Evolutionary conservation across 2,797 vertebrate species (phyloP), one percentile per base, ranked within the genome.

Genomic region (Trachurus trachurus): DNA sequence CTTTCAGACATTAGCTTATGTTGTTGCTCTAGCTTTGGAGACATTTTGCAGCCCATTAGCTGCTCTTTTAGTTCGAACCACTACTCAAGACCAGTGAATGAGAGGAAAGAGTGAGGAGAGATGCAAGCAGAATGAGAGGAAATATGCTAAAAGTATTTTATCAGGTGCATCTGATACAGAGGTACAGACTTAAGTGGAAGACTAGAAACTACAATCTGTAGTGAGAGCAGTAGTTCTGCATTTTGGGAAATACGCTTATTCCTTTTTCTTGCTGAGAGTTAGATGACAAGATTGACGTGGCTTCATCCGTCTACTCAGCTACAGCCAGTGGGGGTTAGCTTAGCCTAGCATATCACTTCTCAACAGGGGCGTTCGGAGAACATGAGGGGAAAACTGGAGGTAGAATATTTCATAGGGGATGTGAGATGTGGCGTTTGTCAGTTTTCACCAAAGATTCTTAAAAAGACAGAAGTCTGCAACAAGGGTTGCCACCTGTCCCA

Each of bases 41-140:
- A 87, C 86, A 91, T 90, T 93, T 91, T 74, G 78, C 90, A 93
- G 91, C 68, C 90, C 91, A 94, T 93, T 94, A 92, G 91, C 86
- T 90, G 87, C 88, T 90, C 88, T 73, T 78, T 89, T 90, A 92
- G 80, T 78, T 85, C 71, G 50, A 76, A 83, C 88, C 37, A 52
- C 72, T 80, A 75, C 88, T 91, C 88, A 85, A 72, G 88, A 79
- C 78, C 72, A 80, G 74, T 70, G 74, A 80, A 67, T 77, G 68
- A 54, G 40, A 70, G 45, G 58, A 75, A 75, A 39, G 73, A 26
- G 31, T 37, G 66, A 58, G 31, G 10, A 52, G 65, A n/a, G 22
- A 21, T 2, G 15, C 26, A 66, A 29, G 52, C 59, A 57, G 16
- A 39, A 54, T 34, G 49, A 54, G 34, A 52, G 40, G n/a, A 57